Base-by-base conservation (phyloP, 2,888 invertebrate species). In the Pseudococcus longispinus region DNA sequence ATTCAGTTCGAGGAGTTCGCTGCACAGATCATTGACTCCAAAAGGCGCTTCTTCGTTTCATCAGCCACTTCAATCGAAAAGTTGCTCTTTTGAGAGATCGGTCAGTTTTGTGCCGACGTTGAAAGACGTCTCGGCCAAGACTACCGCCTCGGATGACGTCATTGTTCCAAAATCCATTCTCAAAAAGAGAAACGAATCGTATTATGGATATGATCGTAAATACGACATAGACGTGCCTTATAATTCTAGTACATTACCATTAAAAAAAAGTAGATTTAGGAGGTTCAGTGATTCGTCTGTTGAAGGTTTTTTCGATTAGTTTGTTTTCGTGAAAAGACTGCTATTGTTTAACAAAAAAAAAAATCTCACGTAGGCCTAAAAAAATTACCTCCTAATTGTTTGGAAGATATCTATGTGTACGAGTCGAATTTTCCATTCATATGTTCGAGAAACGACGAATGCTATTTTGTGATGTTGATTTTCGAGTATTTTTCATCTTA, bases 121-220 rank as follows among this genome's bases (percentile, higher is more conserved):
- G 83, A 85, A 84, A 83, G 74, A 60, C 9, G 55, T 60, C 42
- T 85, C 84, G 65, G 74, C 77, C 32, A 87, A 74, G 13, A 60
- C 42, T 88, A 23, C 88, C 89, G 88, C 90, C 90, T 88, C 89
- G 5, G 92, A 92, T 60, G 93, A 92, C 89, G 92, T 92, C 20
- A 88, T 88, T 80, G 93, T 92, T 88, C 89, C 92, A 20, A 91
- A 92, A 89, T 91, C 93, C 2, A 92, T 93, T 89, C 90, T 93
- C 26, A 94, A 93, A 90, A 92, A 92, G 23, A 93, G 93, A 89
- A 80, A 80, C 55, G 86, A 86, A 74, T 44, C 55, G 29, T 86
- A 86, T 80, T 86, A 86, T 77, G 82, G 60, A 29, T 87, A 83
- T 55, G 42, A 87, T 83, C 65, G 65, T 37, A 32, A 37, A 37